Percentiles rank a stretch among this genome's conserved stretches.
Evolutionary conservation across 2,888 invertebrate species (phyloP).

Genomic region (Amiota mariae): DNA sequence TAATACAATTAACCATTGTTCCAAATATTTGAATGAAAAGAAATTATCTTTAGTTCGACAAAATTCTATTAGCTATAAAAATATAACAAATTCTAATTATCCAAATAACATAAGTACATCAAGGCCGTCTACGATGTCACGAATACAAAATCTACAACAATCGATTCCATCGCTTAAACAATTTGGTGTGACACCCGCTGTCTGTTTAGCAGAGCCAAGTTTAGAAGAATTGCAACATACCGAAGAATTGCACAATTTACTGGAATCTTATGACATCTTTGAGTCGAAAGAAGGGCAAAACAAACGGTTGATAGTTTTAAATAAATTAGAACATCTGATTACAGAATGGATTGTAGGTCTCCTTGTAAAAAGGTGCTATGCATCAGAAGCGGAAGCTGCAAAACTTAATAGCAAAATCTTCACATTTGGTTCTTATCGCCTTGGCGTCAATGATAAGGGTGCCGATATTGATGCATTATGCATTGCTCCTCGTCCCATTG

Average conservation of each 20-base stretch:
- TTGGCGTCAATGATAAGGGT: conserved; percentile 96
- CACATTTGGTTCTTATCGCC: conserved; percentile 96
- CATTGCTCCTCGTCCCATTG: conserved; percentile 94
- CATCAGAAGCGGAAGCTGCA: conserved; percentile 95
- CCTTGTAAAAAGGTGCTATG: conserved; percentile 60
- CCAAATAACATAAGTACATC: neutral
- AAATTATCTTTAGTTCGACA: no score
- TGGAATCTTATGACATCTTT: conserved; percentile 88
- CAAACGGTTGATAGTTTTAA: conserved; percentile 87
- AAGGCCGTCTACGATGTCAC: no score
- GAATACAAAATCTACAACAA: neutral
- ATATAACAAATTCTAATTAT: no score
- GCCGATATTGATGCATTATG: conserved; percentile 99
- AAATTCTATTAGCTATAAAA: no score
- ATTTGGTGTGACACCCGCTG: conserved; percentile 93
- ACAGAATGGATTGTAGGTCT: conserved; percentile 89
- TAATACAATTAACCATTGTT: no score
- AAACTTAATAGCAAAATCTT: conserved; percentile 87
- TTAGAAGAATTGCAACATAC: conserved; percentile 80
- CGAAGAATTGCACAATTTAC: conserved; percentile 75
- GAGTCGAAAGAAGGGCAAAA: conserved; percentile 91
- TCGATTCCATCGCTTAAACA: conserved; percentile 32
- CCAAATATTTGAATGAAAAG: no score
- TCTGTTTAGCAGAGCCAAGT: conserved; percentile 88
- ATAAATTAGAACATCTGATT: conserved; percentile 89